Percentiles rank a stretch among this genome's conserved stretches.
These are phyloP conservation scores for Alsophila aescularia DNA, from an alignment of 2,888 invertebrate genomes.

Conservation along the genomic window DNA sequence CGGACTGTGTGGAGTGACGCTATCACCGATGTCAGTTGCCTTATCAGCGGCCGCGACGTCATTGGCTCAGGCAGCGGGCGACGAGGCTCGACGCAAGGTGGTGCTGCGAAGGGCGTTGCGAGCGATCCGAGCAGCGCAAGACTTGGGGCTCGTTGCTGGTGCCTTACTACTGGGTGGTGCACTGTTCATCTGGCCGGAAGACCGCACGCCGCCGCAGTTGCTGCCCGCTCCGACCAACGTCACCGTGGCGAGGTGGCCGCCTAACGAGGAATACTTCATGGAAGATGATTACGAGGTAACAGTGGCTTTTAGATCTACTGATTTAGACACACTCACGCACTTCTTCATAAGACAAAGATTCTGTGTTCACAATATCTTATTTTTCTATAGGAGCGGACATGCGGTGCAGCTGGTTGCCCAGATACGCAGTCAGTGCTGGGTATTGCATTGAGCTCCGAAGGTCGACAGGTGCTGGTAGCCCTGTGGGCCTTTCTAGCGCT, in stretches of 20 bases:
- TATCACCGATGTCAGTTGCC: conserved; percentile 84
- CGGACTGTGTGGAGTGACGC: conserved; percentile 81
- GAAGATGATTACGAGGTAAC: conserved; percentile 84
- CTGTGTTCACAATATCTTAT: not conserved
- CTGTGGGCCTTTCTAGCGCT: conserved; percentile 68
- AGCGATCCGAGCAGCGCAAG: conserved; percentile 75
- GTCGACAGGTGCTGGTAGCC: conserved; percentile 63
- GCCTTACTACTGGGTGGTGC: conserved; percentile 71
- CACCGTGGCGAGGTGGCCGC: conserved; percentile 69
- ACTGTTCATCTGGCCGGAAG: conserved; percentile 79
- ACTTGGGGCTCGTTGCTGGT: conserved; percentile 73
- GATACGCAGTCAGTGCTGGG: conserved; percentile 63
- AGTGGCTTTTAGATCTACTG: conserved; percentile 18
- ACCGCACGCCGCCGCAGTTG: conserved; percentile 70
- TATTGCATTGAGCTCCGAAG: conserved; percentile 64
- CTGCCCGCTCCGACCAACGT: conserved; percentile 67
- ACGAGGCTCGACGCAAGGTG: conserved; percentile 68
- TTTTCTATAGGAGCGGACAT: conserved; percentile 60
- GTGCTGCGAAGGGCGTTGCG: conserved; percentile 71
- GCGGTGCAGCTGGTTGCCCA: conserved; percentile 75
- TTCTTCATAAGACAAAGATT: not conserved
- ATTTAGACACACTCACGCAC: not conserved
- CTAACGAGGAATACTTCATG: conserved; percentile 79
- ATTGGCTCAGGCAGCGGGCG: conserved; percentile 80
- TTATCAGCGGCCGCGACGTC: conserved; percentile 85